Evolutionary conservation across 2,113 vertebrate genomes (phyloP).

Genomic region (Entelurus aequoreus): DNA sequence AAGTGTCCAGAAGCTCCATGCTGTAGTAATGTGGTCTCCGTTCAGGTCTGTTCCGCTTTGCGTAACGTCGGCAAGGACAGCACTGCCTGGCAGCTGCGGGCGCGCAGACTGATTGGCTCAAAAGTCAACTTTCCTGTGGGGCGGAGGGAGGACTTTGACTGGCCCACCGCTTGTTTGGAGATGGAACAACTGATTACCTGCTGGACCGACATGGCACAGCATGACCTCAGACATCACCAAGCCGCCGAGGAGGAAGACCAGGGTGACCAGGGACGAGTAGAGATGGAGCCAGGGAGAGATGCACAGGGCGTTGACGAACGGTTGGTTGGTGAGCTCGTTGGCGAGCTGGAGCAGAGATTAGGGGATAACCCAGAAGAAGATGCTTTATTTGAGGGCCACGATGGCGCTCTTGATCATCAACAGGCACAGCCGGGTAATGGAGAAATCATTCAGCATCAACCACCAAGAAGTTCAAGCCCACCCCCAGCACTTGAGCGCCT

Average conservation of each 20-base stretch:
- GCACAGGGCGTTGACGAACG: slow-evolving; percentile 37
- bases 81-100: slow-evolving; percentile 79
- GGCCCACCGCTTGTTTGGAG: slow-evolving; percentile 81
- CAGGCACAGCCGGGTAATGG: slow-evolving; percentile 16
- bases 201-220: slow-evolving; percentile 70
- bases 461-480: slow-evolving; percentile 20
- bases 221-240: slow-evolving; percentile 28
- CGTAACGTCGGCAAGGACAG: slow-evolving; percentile 74
- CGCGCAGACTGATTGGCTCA: slow-evolving; percentile 71
- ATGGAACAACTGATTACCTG: slow-evolving; percentile 80
- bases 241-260: slow-evolving; percentile 14
- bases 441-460: background rate
- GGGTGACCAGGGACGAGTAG: slow-evolving; percentile 6
- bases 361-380: slow-evolving; percentile 23
- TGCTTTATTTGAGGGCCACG: slow-evolving; percentile 23
- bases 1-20: no score
- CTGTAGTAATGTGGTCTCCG: no score
- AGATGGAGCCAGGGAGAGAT: slow-evolving; percentile 25
- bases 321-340: slow-evolving; percentile 30
- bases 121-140: slow-evolving; percentile 55
- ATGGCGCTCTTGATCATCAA: slow-evolving; percentile 12
- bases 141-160: slow-evolving; percentile 76
- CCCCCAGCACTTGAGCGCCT: slow-evolving; percentile 70
- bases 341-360: slow-evolving; percentile 20
- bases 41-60: slow-evolving; percentile 77